Conservation (phyloP, 2,797 vertebrate genomes). For the Melanogrammus aeglefinus region DNA sequence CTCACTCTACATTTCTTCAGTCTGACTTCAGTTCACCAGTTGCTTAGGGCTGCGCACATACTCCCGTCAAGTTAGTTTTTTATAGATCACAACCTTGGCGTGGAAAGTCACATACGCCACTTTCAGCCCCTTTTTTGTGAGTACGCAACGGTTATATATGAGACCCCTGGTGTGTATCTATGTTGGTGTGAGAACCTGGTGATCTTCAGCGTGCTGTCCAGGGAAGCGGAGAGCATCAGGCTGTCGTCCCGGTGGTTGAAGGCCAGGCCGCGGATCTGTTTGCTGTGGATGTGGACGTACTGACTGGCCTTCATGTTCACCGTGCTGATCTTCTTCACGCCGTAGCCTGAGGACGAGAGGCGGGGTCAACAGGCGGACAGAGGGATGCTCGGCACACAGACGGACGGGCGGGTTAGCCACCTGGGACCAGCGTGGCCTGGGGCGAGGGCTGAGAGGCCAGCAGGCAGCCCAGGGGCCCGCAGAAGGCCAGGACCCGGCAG, state of each 20-base stretch:
- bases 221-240: conserved; percentile 87
- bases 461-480: conserved; percentile 81
- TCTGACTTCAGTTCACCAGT: too few species aligned
- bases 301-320: conserved; percentile 87
- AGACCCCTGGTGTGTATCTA: not conserved
- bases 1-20: too few species aligned
- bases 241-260: conserved; percentile 81
- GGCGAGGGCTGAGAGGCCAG: conserved; percentile 91
- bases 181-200: conserved; percentile 78
- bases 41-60: too few species aligned
- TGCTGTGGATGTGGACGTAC: conserved; percentile 88
- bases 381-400: too few species aligned
- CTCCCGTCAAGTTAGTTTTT: too few species aligned
- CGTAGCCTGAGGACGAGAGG: conserved; percentile 77
- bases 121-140: too few species aligned
- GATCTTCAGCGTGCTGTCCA: conserved; percentile 90
- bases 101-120: too few species aligned
- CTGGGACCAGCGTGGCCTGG: conserved; percentile 84
- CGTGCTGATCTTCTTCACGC: conserved; percentile 92
- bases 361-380: too few species aligned
- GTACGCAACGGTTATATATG: too few species aligned
- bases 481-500: conserved; percentile 87
- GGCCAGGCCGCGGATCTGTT: conserved; percentile 89
- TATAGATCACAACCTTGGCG: too few species aligned
- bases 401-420: conserved; percentile 54